Conservation (phyloP, 2,113 vertebrate species). For the Pongo abelii region DNA sequence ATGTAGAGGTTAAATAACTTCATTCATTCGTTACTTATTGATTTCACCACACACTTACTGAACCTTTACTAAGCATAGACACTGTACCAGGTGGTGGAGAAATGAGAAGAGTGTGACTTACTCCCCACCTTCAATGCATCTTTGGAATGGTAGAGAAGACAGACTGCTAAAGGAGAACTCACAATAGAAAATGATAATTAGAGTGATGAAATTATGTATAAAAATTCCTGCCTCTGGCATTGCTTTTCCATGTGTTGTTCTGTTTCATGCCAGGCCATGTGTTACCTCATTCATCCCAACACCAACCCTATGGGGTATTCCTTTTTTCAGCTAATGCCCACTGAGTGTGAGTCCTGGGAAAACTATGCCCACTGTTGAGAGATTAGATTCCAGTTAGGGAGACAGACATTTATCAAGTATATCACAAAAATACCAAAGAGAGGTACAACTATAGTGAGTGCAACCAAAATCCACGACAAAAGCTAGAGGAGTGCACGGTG, state of each 20-base stretch:
- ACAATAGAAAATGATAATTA: not conserved
- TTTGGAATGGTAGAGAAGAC: not conserved
- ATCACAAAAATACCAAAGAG: not conserved
- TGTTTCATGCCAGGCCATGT: fast-evolving
- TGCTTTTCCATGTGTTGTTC: not conserved
- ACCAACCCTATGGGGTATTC: not conserved
- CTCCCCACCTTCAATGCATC: not conserved
- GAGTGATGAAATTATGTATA: not conserved
- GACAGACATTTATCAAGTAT: not conserved
- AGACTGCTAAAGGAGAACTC: not conserved
- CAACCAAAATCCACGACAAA: not conserved
- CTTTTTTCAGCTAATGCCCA: not conserved
- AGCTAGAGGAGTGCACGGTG: not conserved
- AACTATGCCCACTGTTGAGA: not conserved
- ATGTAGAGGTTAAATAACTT: not conserved
- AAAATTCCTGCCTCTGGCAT: not conserved
- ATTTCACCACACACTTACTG: not conserved
- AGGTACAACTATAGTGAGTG: not conserved
- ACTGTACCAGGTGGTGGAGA: not conserved
- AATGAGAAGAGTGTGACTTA: not conserved
- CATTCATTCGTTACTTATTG: not conserved
- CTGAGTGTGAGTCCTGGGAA: not conserved
- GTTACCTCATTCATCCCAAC: not conserved
- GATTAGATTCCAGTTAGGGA: not conserved
- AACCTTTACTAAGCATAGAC: not conserved